phyloP scores from a whole-genome alignment of 2,797 vertebrate species.

The Crenuchus spilurus region DNA sequence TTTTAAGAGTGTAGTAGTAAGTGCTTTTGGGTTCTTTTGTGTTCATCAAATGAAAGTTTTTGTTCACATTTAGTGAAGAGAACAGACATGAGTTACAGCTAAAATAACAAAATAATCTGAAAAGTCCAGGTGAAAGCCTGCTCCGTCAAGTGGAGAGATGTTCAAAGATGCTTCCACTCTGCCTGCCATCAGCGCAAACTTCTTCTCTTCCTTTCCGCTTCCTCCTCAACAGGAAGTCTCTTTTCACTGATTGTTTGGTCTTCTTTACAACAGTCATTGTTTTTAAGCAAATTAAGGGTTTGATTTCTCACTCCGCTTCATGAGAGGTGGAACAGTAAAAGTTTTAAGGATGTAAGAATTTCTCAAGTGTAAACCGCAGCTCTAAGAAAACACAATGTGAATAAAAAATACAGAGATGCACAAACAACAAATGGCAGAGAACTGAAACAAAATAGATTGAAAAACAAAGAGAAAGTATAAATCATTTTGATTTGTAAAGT shows the following conservation, averaged over 20 bases:
- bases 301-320: constrained; percentile 69
- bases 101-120: constrained; percentile 58
- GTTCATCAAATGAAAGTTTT: constrained; percentile 23
- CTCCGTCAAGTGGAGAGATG: constrained; percentile 60
- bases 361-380: constrained; percentile 75
- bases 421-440: constrained; percentile 58
- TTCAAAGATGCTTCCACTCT: constrained; percentile 47
- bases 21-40: constrained; percentile 55
- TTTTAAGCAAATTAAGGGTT: constrained; percentile 65
- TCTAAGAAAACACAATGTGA: constrained; percentile 57
- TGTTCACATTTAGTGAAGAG: constrained; percentile 21
- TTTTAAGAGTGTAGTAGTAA: no score
- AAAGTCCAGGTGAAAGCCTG: constrained; percentile 76
- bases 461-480: constrained; percentile 65
- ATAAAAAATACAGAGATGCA: constrained; percentile 58
- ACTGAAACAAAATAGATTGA: constrained; percentile 72
- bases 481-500: constrained; percentile 78
- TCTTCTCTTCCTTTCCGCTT: constrained; percentile 58
- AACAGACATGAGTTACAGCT: constrained; percentile 73
- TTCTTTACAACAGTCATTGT: constrained; percentile 71
- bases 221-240: constrained; percentile 48
- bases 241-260: constrained; percentile 77
- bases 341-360: constrained; percentile 73
- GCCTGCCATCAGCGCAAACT: constrained; percentile 29
- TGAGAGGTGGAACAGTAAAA: constrained; percentile 65